Evolutionary conservation across 2,113 vertebrate genomes (phyloP).

Genomic region (Galbula dea): DNA sequence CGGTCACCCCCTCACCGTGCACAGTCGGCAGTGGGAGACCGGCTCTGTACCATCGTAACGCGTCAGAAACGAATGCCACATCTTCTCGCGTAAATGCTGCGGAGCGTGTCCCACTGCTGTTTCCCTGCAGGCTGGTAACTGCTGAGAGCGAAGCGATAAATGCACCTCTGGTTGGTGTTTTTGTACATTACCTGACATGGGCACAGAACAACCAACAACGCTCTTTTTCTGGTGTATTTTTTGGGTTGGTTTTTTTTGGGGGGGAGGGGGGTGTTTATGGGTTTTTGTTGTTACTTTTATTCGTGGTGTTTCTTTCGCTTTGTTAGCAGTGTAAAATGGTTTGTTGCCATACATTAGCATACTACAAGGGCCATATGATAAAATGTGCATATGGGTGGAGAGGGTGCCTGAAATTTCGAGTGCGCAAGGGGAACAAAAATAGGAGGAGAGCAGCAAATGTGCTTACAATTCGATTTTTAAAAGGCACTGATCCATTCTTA

Average conservation of each 20-base stretch:
- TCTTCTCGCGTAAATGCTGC: background rate
- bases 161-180: background rate
- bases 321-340: background rate
- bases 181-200: background rate
- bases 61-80: background rate
- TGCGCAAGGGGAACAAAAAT: background rate
- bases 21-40: background rate
- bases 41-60: background rate
- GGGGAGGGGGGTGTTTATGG: too few relatives aligned
- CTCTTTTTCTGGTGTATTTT: background rate
- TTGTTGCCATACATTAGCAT: background rate
- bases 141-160: background rate
- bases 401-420: background rate
- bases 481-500: background rate
- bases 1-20: background rate
- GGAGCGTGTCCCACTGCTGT: background rate
- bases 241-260: too few relatives aligned
- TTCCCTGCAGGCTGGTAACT: background rate
- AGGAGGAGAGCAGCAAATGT: background rate
- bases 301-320: background rate
- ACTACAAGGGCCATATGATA: background rate
- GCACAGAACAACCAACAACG: background rate
- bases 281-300: background rate
- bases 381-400: background rate
- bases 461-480: background rate